Percentiles rank a stretch among this genome's conserved stretches.
Evolutionary conservation across 2,113 vertebrate species (phyloP).

Genomic region (Nematolebias whitei): DNA sequence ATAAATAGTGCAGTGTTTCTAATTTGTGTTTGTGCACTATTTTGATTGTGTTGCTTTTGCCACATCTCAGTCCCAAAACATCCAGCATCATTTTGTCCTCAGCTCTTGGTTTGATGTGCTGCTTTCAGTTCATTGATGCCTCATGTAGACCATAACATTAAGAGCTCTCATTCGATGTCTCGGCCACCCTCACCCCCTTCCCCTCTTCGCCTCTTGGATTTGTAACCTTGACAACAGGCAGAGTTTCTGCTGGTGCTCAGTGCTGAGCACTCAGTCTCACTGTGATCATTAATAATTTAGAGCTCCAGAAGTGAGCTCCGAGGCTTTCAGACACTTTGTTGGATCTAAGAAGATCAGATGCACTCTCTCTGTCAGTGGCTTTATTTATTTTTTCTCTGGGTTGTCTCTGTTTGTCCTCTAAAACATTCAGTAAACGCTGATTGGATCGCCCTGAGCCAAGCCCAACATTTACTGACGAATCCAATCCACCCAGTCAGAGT

Average conservation of each 20-base stretch:
- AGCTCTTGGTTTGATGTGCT: conserved; percentile 68
- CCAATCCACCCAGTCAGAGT: conserved; percentile 28
- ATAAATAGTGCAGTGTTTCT: conserved; percentile 25
- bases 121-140: conserved; percentile 69
- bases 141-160: conserved; percentile 62
- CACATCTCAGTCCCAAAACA: conserved; percentile 69
- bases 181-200: conserved; percentile 19
- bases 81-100: conserved; percentile 70
- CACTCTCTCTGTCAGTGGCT: conserved; percentile 49
- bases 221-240: conserved; percentile 83
- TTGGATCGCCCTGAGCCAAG: conserved; percentile 1
- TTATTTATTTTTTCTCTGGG: conserved; percentile 38
- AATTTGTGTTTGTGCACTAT: conserved; percentile 57
- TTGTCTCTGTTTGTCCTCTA: conserved; percentile 30
- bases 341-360: conserved; percentile 66
- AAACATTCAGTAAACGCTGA: conserved; percentile 8
- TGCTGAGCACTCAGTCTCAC: conserved; percentile 74
- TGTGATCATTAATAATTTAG: conserved; percentile 83
- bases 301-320: conserved; percentile 74
- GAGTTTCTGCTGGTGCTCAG: conserved; percentile 72
- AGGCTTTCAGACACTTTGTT: conserved; percentile 75
- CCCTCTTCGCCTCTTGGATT: conserved; percentile 65
- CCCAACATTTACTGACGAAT: conserved; percentile 8
- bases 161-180: conserved; percentile 56
- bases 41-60: conserved; percentile 61